Evolutionary conservation across 2,797 vertebrate genomes (phyloP), one percentile per base, ranked within the genome.

Genomic region (Sylvilagus floridanus): DNA sequence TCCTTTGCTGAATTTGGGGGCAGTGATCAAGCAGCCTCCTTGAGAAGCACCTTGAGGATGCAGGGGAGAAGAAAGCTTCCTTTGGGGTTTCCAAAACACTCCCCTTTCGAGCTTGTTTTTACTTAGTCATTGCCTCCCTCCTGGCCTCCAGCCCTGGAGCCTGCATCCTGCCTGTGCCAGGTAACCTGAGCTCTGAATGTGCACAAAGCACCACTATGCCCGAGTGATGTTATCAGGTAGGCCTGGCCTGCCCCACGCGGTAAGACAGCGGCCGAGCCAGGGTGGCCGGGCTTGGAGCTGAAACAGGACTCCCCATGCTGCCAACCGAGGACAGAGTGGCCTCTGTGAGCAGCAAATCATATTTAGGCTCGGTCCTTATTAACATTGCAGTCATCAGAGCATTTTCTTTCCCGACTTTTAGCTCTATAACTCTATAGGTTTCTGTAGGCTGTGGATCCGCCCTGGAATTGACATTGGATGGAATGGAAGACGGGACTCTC

Each of bases 191-290:
- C 97, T 88, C 89, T 72, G 71, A n/a, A 5, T 62, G 10, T 14
- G 26, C 97, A 98, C 98, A 98, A 98, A 98, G 98, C 96, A 0
- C 94, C 96, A 93, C 98, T 98, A 91, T 98, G 66, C 78, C 63
- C 0, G 0, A 8, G 84, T 0, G 96, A 98, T 98, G 96, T 83
- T 98, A 98, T 98, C 97, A 0, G 96, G n/a, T 65, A 26, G 92
- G 92, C 95, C 97, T 78, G 96, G 95, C 96, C 5, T 76, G 89
- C 90, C 91, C 88, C 97, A 68, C 0, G 0, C 52, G 2, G 95
- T 93, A 94, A 96, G 97, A 96, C 97, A 98, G 97, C 78, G 32
- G 97, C 97, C 96, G 95, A 98, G 96, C 97, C 98, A 91, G 87
- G 98, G 98, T 98, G 98, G 98, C 98, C 98, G 28, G 92, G 52